phyloP scores from a whole-genome alignment of 2,888 invertebrate genomes.

The Drosophila leonis region DNA sequence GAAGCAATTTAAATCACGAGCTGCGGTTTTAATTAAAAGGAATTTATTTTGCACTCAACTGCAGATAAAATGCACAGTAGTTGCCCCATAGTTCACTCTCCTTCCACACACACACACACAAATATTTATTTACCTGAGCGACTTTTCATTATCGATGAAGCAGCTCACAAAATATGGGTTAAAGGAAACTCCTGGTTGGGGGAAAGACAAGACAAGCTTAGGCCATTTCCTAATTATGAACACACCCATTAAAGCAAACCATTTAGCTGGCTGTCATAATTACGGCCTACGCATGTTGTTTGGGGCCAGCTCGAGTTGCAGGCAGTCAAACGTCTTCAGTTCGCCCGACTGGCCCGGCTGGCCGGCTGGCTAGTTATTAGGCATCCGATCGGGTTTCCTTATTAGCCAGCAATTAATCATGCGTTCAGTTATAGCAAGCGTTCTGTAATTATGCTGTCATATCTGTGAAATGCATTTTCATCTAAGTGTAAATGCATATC shows the following conservation, averaged over 20 bases:
- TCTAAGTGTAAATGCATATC: slow-evolving; percentile 67
- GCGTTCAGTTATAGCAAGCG: slow-evolving; percentile 47
- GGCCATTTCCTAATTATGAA: slow-evolving; percentile 65
- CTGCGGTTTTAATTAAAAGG: slow-evolving; percentile 81
- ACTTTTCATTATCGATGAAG: slow-evolving; percentile 50
- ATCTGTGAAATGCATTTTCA: slow-evolving; percentile 63
- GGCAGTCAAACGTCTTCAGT: neutral
- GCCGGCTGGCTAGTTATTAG: slow-evolving; percentile 47
- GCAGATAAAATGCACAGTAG: slow-evolving; percentile 72
- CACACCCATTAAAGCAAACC: slow-evolving; percentile 32
- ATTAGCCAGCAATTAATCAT: slow-evolving; percentile 73
- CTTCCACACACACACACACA: neutral
- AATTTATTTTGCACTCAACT: slow-evolving; percentile 77
- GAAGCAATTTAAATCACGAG: slow-evolving; percentile 77
- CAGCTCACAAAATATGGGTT: slow-evolving; percentile 12
- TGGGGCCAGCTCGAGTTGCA: slow-evolving; percentile 44
- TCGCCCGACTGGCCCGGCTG: slow-evolving; percentile 12
- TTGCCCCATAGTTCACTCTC: slow-evolving; percentile 11
- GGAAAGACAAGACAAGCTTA: slow-evolving; percentile 29
- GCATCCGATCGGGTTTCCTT: slow-evolving; percentile 65
- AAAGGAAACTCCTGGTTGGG: slow-evolving; percentile 34
- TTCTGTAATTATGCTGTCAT: slow-evolving; percentile 63
- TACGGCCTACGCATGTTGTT: slow-evolving; percentile 58
- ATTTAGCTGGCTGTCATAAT: slow-evolving; percentile 63
- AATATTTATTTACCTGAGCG: slow-evolving; percentile 15